Conservation (phyloP, 2,113 vertebrate genomes). For the Ciconia boyciana region DNA sequence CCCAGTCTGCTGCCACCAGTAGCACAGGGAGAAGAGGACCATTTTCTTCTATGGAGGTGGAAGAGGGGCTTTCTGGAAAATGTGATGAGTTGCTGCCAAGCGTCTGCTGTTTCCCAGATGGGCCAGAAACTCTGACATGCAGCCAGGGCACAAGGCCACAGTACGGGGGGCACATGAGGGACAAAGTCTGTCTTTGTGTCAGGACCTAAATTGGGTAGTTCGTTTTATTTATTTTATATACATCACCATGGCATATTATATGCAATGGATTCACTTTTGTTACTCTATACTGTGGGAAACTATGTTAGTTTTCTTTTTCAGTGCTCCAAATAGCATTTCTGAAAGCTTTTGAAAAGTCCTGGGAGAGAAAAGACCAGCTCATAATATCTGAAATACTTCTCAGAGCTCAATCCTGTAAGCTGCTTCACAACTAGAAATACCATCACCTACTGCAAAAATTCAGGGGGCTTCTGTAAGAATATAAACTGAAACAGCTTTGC, state of each 20-base stretch:
- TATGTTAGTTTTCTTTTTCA: neutral
- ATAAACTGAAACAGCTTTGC: neutral
- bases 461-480: neutral
- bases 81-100: neutral
- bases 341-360: neutral
- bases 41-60: neutral
- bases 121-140: neutral
- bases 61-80: neutral
- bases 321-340: neutral
- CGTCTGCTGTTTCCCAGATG: neutral
- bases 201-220: neutral
- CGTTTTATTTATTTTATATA: neutral
- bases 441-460: neutral
- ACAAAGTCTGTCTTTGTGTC: neutral
- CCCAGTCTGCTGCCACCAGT: neutral
- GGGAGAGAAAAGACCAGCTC: neutral
- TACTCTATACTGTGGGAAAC: neutral
- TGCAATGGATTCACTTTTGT: neutral
- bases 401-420: neutral
- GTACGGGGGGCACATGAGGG: rapidly evolving
- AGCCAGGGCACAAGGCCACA: neutral
- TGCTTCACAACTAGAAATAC: neutral
- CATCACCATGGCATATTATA: neutral
- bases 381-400: slow-evolving; percentile 6
- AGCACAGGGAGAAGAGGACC: neutral